Conservation (phyloP, 2,797 vertebrate species). For the Chiroxiphia lanceolata region DNA sequence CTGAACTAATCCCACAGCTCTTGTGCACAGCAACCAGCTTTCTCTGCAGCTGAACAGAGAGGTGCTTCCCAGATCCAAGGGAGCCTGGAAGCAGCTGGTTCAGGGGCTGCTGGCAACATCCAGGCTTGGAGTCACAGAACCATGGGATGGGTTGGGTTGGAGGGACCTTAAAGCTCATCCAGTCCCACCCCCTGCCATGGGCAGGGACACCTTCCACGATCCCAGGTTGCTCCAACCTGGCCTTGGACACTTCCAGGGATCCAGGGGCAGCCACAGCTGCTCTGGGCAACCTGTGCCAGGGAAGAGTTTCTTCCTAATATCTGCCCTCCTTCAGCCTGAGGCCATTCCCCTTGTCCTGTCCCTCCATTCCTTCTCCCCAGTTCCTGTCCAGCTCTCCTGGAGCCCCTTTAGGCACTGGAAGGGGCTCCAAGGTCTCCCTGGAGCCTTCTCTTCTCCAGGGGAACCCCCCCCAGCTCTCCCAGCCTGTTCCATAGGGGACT, state of each 20-base stretch:
- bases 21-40: accelerated
- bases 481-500: neutral
- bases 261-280: neutral
- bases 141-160: neutral
- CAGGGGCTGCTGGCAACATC: neutral
- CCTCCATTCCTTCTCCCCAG: accelerated
- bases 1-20: neutral
- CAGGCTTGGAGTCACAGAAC: neutral
- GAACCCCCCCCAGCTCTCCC: neutral
- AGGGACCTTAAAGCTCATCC: neutral
- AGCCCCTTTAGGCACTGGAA: neutral
- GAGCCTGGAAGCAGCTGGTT: neutral
- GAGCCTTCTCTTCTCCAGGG: neutral
- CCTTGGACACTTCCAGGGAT: neutral
- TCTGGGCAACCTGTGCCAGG: neutral
- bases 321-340: neutral
- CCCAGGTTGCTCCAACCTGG: neutral
- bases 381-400: neutral
- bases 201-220: accelerated
- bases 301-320: neutral
- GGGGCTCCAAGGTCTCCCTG: neutral
- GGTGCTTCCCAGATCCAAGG: accelerated
- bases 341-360: neutral
- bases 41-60: neutral
- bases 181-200: neutral